A percentile compares a stretch with the other conserved stretches of the same genome.
Evolutionary conservation across 2,113 vertebrate species (phyloP).

Genomic region (Aepyceros melampus): DNA sequence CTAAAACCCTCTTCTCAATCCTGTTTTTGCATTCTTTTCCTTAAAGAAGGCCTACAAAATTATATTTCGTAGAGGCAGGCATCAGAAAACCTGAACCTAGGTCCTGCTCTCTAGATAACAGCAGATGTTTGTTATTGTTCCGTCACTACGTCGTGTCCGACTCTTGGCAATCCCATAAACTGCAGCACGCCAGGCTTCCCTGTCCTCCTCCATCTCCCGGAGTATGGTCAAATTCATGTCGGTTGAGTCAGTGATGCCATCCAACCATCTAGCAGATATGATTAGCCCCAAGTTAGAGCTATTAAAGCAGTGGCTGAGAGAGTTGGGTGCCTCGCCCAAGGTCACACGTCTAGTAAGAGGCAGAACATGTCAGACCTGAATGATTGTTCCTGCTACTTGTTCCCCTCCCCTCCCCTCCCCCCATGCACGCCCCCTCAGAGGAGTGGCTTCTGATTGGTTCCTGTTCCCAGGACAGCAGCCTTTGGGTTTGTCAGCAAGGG

Average conservation of each 20-base stretch:
- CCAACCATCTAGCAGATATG: not conserved
- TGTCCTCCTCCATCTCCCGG: not conserved
- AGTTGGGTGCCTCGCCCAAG: not conserved
- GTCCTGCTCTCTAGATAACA: not conserved
- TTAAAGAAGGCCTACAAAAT: not conserved
- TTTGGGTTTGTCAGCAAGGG: not conserved
- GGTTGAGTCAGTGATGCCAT: not conserved
- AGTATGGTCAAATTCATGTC: not conserved
- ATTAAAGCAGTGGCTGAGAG: not conserved
- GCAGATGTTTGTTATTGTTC: not conserved
- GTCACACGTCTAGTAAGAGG: not conserved
- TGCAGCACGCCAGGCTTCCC: not conserved
- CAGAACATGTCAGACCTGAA: not conserved
- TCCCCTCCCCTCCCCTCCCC: not conserved
- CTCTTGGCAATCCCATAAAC: not conserved
- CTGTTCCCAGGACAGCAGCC: not conserved
- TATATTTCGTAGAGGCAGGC: not conserved
- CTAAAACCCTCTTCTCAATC: not conserved
- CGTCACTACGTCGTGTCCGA: not conserved
- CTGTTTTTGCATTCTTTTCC: not conserved
- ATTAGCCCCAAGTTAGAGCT: not conserved
- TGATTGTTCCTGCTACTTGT: not conserved
- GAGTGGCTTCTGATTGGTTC: not conserved
- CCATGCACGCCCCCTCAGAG: fast-evolving
- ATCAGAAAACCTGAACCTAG: not conserved